Evolutionary conservation across 2,113 vertebrate species (phyloP).

Genomic region (Ceratotherium simum): DNA sequence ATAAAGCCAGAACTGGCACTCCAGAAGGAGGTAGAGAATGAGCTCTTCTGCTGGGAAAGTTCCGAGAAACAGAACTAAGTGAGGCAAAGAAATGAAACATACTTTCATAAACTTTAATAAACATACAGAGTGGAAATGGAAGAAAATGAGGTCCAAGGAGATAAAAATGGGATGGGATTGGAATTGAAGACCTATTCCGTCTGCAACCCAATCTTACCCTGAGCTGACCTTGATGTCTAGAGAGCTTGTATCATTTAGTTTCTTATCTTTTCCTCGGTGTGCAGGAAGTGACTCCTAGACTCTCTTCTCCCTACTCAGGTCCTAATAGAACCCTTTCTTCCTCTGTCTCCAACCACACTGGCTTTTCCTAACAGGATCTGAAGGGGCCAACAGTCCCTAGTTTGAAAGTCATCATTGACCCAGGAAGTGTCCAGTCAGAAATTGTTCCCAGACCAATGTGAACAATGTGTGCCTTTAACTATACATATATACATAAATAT

Average conservation of each 20-base stretch:
- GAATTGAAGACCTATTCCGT: neutral
- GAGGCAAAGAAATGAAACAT: neutral
- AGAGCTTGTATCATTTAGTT: neutral
- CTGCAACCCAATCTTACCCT: neutral
- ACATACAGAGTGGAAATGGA: constrained; percentile 1
- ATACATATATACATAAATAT: neutral
- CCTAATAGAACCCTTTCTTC: neutral
- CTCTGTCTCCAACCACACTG: neutral
- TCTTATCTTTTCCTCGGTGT: constrained; percentile 23
- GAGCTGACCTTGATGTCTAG: neutral
- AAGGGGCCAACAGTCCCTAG: neutral
- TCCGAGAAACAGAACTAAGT: neutral
- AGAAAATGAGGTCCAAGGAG: neutral
- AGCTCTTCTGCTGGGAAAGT: neutral
- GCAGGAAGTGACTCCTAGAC: neutral
- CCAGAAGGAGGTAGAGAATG: neutral
- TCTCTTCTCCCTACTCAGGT: neutral
- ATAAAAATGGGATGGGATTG: neutral
- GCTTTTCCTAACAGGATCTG: constrained; percentile 39
- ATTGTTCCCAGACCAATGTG: neutral
- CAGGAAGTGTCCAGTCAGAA: neutral
- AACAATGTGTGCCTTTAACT: neutral
- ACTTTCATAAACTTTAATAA: constrained; percentile 5
- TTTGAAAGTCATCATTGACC: neutral
- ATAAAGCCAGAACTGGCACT: neutral